Percentiles rank a stretch among this genome's conserved stretches.
Evolutionary conservation across 2,113 vertebrate species (phyloP).

Genomic region (Forbesichthys agassizii): DNA sequence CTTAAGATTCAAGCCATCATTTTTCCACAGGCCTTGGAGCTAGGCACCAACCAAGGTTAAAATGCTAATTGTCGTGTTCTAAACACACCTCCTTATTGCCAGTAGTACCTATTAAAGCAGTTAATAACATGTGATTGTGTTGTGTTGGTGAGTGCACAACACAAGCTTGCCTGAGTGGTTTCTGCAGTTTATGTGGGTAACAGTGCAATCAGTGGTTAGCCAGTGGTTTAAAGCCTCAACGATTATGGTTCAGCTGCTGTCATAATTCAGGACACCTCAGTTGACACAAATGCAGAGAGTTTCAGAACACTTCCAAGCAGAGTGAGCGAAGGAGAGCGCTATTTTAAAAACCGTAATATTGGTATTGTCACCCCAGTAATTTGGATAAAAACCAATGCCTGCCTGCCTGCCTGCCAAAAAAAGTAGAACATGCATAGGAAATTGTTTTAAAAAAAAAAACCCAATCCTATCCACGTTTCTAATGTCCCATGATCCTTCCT

Average conservation of each 20-base stretch:
- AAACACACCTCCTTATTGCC: not conserved
- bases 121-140: not conserved
- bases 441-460: too few species aligned
- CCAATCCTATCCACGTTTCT: too few species aligned
- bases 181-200: slow-evolving; percentile 5
- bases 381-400: not conserved
- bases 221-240: slow-evolving; percentile 13
- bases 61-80: too few species aligned
- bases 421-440: too few species aligned
- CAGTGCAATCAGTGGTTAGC: slow-evolving; percentile 19
- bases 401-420: too few species aligned
- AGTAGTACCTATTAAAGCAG: not conserved
- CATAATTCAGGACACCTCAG: slow-evolving; percentile 9
- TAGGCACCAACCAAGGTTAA: too few species aligned
- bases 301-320: not conserved
- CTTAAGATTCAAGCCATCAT: too few species aligned
- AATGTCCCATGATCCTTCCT: too few species aligned
- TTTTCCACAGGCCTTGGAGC: too few species aligned
- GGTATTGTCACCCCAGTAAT: not conserved
- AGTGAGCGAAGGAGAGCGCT: not conserved
- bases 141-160: not conserved
- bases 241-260: slow-evolving; percentile 17
- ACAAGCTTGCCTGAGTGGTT: not conserved
- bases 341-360: not conserved
- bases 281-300: not conserved